Percentiles rank a stretch among this genome's conserved stretches.
phyloP scores from a whole-genome alignment of 2,797 vertebrate species.

The Manis crassicaudata region DNA sequence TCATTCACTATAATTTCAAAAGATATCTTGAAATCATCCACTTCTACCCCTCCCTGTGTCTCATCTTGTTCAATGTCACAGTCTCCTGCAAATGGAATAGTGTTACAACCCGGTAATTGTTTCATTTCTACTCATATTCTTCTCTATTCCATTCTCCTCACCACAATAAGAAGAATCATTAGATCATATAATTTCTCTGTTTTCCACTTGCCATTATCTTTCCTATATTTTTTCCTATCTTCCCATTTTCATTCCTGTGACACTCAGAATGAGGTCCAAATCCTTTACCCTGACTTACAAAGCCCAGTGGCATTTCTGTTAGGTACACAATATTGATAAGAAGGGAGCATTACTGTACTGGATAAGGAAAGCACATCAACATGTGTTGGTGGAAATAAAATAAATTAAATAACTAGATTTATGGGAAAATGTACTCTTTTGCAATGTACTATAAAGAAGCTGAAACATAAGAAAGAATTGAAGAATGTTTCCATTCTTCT shows the following conservation, averaged over 20 bases:
- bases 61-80: not conserved
- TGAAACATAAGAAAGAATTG: not conserved
- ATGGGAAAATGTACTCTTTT: not conserved
- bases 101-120: not conserved
- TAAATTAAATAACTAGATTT: not conserved
- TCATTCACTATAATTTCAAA: not conserved
- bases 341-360: not conserved
- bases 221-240: too few relatives aligned
- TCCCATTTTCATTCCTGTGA: not conserved
- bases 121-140: not conserved
- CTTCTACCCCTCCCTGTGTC: not conserved
- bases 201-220: not conserved
- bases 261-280: not conserved
- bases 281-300: slow-evolving; percentile 2
- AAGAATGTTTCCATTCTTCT: slow-evolving; percentile 18
- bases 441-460: not conserved
- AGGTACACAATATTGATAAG: not conserved
- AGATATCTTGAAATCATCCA: not conserved
- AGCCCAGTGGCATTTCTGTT: not conserved
- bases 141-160: not conserved
- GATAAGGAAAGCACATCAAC: not conserved
- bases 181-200: not conserved
- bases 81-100: not conserved
- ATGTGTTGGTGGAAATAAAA: slow-evolving; percentile 17
- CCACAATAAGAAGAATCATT: not conserved